These are phyloP conservation scores for Tragelaphus scriptus DNA, from an alignment of 2,113 vertebrate species.

Conservation along the genomic window DNA sequence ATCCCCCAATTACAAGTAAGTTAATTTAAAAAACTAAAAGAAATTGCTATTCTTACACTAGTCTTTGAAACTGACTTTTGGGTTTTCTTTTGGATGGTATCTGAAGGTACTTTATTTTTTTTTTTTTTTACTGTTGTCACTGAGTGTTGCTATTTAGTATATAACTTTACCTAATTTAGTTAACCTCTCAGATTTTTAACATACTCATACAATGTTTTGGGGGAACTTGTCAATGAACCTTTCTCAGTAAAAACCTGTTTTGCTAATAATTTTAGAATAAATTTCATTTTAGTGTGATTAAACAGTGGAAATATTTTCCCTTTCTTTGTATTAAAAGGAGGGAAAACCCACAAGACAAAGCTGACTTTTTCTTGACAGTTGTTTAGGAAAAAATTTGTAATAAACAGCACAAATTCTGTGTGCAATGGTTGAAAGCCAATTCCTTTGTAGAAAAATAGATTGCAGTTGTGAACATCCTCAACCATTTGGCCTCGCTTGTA, in stretches of 20 bases:
- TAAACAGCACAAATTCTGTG: slow-evolving; percentile 76
- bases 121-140: slow-evolving; percentile 60
- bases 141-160: slow-evolving; percentile 73
- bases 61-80: background rate
- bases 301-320: slow-evolving; percentile 46
- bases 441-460: slow-evolving; percentile 85
- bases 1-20: background rate
- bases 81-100: slow-evolving; percentile 39
- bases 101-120: slow-evolving; percentile 32
- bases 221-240: slow-evolving; percentile 67
- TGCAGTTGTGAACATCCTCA: slow-evolving; percentile 84
- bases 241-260: slow-evolving; percentile 70
- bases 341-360: slow-evolving; percentile 51
- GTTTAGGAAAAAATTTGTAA: slow-evolving; percentile 76
- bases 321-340: slow-evolving; percentile 60
- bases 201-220: slow-evolving; percentile 66
- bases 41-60: background rate
- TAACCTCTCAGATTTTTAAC: slow-evolving; percentile 74
- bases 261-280: slow-evolving; percentile 62
- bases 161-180: slow-evolving; percentile 76
- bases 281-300: slow-evolving; percentile 59
- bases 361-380: slow-evolving; percentile 69
- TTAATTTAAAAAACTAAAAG: background rate
- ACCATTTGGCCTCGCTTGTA: slow-evolving; percentile 87
- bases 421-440: slow-evolving; percentile 79